These are phyloP conservation scores for Acrobasis repandana DNA, from an alignment of 2,888 invertebrate species.

Conservation along the genomic window DNA sequence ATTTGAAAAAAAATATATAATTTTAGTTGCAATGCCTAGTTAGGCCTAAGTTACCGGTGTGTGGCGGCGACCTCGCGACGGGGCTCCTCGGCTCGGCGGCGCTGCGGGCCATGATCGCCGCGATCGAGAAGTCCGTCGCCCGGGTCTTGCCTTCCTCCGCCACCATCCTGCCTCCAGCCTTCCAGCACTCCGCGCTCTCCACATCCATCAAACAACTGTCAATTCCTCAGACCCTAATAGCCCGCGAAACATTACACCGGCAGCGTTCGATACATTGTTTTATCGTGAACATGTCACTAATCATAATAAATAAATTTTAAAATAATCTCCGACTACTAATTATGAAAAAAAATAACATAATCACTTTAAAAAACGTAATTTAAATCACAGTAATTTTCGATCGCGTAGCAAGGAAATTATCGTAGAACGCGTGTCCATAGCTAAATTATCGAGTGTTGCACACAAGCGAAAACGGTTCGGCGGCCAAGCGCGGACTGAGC, in stretches of 20 bases:
- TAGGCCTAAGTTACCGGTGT: constrained; percentile 71
- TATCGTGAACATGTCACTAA: constrained; percentile 36
- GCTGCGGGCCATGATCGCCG: constrained; percentile 94
- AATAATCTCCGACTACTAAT: constrained; percentile 5
- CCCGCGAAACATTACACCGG: constrained; percentile 60
- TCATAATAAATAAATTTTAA: neutral
- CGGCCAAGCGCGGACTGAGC: constrained; percentile 74
- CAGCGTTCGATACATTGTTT: constrained; percentile 61
- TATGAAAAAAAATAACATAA: constrained; percentile 2
- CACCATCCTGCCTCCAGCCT: constrained; percentile 72
- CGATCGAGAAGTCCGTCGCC: constrained; percentile 98
- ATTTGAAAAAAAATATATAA: neutral
- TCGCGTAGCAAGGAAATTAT: constrained; percentile 30
- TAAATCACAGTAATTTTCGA: constrained; percentile 28
- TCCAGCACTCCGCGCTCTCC: constrained; percentile 74
- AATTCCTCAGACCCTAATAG: constrained; percentile 45
- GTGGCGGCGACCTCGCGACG: constrained; percentile 70
- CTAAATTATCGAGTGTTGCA: constrained; percentile 39
- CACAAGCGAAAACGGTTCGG: constrained; percentile 54
- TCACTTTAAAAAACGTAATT: constrained; percentile 16
- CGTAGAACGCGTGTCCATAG: constrained; percentile 41
- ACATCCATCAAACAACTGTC: constrained; percentile 76
- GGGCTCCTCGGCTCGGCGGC: constrained; percentile 74
- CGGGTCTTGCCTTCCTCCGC: constrained; percentile 75
- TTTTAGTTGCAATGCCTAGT: constrained; percentile 23